Conservation (phyloP, 2,888 invertebrate genomes). For the Exocentrus adspersus region DNA sequence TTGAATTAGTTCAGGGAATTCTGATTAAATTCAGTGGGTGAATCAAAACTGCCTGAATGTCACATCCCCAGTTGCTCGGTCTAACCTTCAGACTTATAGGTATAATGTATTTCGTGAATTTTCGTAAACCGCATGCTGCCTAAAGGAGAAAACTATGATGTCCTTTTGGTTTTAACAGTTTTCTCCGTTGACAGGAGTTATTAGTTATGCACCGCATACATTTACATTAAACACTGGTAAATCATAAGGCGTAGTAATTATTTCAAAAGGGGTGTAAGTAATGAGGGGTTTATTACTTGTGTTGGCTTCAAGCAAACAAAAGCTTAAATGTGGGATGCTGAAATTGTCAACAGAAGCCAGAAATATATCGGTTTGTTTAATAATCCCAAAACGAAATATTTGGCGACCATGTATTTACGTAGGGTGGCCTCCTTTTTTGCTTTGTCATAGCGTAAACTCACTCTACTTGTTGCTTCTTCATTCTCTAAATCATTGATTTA, state of each 20-base stretch:
- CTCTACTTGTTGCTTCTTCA: too few species aligned
- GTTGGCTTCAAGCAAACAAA: neutral
- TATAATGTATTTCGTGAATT: neutral
- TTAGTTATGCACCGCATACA: neutral
- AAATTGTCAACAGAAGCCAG: neutral
- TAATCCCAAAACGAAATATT: too few species aligned
- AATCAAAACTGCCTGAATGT: neutral
- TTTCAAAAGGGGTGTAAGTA: slow-evolving; percentile 2
- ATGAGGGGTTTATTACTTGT: neutral
- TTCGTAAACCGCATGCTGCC: neutral
- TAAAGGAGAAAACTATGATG: too few species aligned
- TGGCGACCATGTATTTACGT: too few species aligned
- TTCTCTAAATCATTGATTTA: too few species aligned
- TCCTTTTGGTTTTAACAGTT: too few species aligned
- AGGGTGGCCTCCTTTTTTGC: too few species aligned
- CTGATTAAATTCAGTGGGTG: neutral
- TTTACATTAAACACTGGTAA: neutral
- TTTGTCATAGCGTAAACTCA: too few species aligned
- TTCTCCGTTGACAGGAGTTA: too few species aligned
- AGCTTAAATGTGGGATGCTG: neutral
- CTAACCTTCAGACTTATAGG: neutral
- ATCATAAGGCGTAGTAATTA: slow-evolving; percentile 3
- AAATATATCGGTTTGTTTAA: neutral
- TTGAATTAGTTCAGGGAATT: neutral
- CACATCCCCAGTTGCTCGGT: neutral